A percentile compares a stretch with the other conserved stretches of the same genome.
Evolutionary conservation across 2,888 invertebrate genomes (phyloP).

Genomic region (Spatulosminthurus flaviceps): DNA sequence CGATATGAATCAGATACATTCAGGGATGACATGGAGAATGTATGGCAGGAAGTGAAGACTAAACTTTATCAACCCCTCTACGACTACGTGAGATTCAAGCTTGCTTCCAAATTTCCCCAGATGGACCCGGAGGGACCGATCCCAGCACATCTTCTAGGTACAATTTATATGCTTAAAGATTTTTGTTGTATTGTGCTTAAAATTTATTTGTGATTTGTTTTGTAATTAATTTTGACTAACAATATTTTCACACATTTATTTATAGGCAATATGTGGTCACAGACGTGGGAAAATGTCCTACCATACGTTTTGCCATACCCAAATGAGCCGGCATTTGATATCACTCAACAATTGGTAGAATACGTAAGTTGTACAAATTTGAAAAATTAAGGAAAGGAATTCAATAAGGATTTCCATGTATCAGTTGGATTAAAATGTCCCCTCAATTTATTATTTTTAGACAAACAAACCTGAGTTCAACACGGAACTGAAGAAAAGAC

Average conservation of each 20-base stretch:
- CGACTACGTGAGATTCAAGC: slow-evolving; percentile 78
- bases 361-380: slow-evolving; percentile 65
- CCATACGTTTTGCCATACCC: slow-evolving; percentile 81
- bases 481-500: slow-evolving; percentile 16
- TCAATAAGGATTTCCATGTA: no score
- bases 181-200: neutral
- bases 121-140: slow-evolving; percentile 77
- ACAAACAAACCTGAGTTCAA: neutral
- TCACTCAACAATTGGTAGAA: slow-evolving; percentile 77
- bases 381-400: no score
- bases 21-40: slow-evolving; percentile 68
- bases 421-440: no score
- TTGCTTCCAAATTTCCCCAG: slow-evolving; percentile 73
- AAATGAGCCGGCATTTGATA: slow-evolving; percentile 75
- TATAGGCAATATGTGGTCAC: slow-evolving; percentile 82
- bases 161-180: neutral
- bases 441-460: neutral
- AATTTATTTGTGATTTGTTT: no score
- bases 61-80: slow-evolving; percentile 85
- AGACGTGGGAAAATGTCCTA: slow-evolving; percentile 81
- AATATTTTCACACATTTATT: slow-evolving; percentile 10
- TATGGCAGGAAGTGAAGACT: slow-evolving; percentile 72
- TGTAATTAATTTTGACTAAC: no score
- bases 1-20: slow-evolving; percentile 75
- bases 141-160: slow-evolving; percentile 83